Conservation (phyloP, 2,888 invertebrate genomes). For the Sarcophaga subvicina region DNA sequence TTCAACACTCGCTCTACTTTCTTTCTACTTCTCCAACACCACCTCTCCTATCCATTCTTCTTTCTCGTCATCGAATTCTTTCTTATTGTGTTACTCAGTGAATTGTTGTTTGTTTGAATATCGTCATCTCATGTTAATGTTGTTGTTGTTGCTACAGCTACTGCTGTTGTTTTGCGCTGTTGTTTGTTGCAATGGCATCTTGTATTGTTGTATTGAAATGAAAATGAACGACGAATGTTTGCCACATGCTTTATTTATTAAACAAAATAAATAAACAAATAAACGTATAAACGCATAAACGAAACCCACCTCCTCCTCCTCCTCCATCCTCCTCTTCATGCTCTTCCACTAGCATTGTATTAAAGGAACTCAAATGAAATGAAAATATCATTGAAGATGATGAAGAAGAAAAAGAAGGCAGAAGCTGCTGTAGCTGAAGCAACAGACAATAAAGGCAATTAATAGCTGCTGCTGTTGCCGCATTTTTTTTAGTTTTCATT, state of each 20-base stretch:
- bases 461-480: slow-evolving; percentile 48
- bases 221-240: slow-evolving; percentile 64
- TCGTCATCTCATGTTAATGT: slow-evolving; percentile 23
- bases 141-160: slow-evolving; percentile 23
- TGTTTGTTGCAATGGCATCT: slow-evolving; percentile 45
- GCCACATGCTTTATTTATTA: slow-evolving; percentile 66
- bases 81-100: slow-evolving; percentile 1
- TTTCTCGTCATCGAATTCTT: slow-evolving; percentile 11
- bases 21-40: neutral
- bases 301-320: slow-evolving; percentile 46
- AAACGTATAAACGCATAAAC: neutral
- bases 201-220: slow-evolving; percentile 19
- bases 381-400: neutral
- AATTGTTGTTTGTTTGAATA: slow-evolving; percentile 46
- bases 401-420: slow-evolving; percentile 22
- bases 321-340: slow-evolving; percentile 3
- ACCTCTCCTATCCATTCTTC: no score
- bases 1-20: slow-evolving; percentile 27
- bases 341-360: slow-evolving; percentile 61
- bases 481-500: slow-evolving; percentile 7
- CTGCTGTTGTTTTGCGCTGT: neutral
- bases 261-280: slow-evolving; percentile 60
- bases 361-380: slow-evolving; percentile 38
- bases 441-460: slow-evolving; percentile 70
- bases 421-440: neutral